Conservation (phyloP, 2,797 vertebrate genomes). For the Eupleurogrammus muticus region DNA sequence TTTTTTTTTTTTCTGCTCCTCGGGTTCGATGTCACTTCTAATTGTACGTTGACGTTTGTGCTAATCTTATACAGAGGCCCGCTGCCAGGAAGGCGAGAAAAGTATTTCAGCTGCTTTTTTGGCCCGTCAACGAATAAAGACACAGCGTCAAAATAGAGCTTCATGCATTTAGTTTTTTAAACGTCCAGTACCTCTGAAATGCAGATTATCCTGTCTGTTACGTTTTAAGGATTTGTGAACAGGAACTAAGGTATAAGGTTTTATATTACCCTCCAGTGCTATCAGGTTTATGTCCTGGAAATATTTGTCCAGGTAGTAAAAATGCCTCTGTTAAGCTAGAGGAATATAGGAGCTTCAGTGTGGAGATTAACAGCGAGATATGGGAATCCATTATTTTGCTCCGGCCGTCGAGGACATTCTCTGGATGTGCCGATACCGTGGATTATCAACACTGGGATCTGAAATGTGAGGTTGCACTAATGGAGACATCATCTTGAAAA, state of each 20-base stretch:
- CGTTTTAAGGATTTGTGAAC: background rate
- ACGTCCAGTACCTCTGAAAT: slow-evolving; percentile 6
- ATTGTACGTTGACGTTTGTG: slow-evolving; percentile 64
- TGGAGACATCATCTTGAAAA: slow-evolving; percentile 36
- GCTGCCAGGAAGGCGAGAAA: slow-evolving; percentile 33
- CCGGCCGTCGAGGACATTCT: slow-evolving; percentile 21
- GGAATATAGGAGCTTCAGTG: background rate
- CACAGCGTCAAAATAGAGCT: slow-evolving; percentile 33
- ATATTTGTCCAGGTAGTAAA: background rate
- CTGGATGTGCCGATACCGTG: slow-evolving; percentile 11
- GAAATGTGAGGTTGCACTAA: slow-evolving; percentile 29
- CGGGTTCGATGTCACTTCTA: slow-evolving; percentile 64
- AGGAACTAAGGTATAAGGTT: background rate
- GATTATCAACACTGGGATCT: slow-evolving; percentile 35
- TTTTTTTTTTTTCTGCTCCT: slow-evolving; percentile 67
- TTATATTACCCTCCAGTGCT: background rate
- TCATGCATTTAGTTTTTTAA: background rate
- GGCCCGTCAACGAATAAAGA: slow-evolving; percentile 34
- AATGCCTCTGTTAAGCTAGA: background rate
- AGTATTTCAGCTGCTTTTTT: slow-evolving; percentile 41
- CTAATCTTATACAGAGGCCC: slow-evolving; percentile 57
- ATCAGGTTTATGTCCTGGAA: background rate
- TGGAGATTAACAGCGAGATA: slow-evolving; percentile 1
- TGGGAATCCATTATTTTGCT: slow-evolving; percentile 9
- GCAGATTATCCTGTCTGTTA: slow-evolving; percentile 18